A percentile compares a stretch with the other conserved stretches of the same genome.
phyloP scores from a whole-genome alignment of 2,888 invertebrate genomes.

The Agonopterix arenella region DNA sequence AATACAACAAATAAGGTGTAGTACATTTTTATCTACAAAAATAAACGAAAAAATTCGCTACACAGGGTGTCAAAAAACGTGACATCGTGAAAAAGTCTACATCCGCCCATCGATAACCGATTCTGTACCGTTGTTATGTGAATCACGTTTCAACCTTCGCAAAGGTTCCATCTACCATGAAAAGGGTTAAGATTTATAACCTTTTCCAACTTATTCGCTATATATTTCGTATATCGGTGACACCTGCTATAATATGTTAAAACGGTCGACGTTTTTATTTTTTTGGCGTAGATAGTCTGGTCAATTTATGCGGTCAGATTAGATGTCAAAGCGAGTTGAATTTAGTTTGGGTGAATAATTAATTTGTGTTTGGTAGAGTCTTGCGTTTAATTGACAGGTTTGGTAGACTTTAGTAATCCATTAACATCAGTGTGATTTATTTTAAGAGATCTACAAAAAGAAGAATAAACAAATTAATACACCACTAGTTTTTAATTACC shows the following conservation, averaged over 20 bases:
- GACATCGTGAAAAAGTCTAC: not conserved
- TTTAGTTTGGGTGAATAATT: too few relatives aligned
- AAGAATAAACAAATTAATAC: too few relatives aligned
- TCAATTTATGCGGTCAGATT: slow-evolving; percentile 7
- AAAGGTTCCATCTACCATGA: slow-evolving; percentile 24
- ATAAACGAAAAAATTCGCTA: too few relatives aligned
- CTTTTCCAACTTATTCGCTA: slow-evolving; percentile 17
- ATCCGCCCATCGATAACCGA: slow-evolving; percentile 11
- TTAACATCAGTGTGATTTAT: too few relatives aligned
- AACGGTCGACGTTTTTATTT: slow-evolving; percentile 5
- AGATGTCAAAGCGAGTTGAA: not conserved
- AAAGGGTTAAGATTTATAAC: slow-evolving; percentile 28
- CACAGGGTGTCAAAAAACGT: not conserved
- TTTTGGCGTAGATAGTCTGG: slow-evolving; percentile 2
- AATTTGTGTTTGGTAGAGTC: too few relatives aligned
- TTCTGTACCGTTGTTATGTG: slow-evolving; percentile 16
- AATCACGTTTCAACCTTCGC: slow-evolving; percentile 17
- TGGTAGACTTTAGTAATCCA: too few relatives aligned
- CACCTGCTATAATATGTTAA: slow-evolving; percentile 9
- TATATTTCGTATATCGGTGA: slow-evolving; percentile 13
- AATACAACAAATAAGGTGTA: too few relatives aligned
- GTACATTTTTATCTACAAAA: too few relatives aligned
- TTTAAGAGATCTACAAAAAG: too few relatives aligned
- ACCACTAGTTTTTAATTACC: too few relatives aligned
- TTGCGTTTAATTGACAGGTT: too few relatives aligned